These are phyloP conservation scores for Microtus richardsoni DNA, from an alignment of 2,113 vertebrate genomes.

Conservation along the genomic window DNA sequence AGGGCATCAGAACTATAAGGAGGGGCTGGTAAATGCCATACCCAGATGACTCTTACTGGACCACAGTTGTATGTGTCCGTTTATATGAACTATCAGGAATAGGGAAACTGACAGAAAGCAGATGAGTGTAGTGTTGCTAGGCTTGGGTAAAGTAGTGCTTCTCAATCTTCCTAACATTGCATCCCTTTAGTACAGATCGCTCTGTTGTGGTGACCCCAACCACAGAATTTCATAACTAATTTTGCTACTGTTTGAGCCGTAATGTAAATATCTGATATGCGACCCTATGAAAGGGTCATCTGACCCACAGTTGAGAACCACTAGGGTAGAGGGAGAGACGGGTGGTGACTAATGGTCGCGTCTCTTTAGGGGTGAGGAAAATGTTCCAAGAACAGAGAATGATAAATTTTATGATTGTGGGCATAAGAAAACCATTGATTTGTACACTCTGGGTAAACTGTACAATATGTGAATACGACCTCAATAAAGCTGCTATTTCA, in stretches of 20 bases:
- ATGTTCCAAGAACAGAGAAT: background rate
- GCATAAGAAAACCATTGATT: background rate
- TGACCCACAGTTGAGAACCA: background rate
- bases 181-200: background rate
- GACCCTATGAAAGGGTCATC: background rate
- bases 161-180: background rate
- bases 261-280: background rate
- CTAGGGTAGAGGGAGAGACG: background rate
- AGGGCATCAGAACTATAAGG: background rate
- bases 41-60: background rate
- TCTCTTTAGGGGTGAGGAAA: slow-evolving; percentile 25
- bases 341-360: background rate
- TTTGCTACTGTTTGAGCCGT: background rate
- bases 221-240: background rate
- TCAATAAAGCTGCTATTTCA: background rate
- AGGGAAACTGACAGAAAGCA: background rate
- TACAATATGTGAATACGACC: background rate
- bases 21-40: background rate
- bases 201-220: background rate
- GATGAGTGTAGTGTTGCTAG: background rate
- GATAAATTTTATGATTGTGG: background rate
- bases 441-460: background rate
- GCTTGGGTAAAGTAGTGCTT: background rate
- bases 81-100: background rate
- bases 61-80: background rate